Conservation (phyloP, 2,797 vertebrate genomes). For the Chloroceryle inda region DNA sequence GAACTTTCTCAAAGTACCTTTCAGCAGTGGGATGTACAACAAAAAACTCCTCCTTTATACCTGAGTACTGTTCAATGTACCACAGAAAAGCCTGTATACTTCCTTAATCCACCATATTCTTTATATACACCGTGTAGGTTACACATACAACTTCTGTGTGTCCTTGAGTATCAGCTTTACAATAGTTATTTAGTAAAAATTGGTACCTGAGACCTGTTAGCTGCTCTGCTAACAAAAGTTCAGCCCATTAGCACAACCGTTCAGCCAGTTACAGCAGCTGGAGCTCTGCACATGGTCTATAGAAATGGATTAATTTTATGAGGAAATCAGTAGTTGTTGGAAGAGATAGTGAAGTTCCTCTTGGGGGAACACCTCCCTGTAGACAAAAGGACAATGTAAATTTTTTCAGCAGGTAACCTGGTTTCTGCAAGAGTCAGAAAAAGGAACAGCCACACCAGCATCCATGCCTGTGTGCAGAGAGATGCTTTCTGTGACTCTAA, state of each 20-base stretch:
- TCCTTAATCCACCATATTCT: not conserved
- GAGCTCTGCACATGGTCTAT: not conserved
- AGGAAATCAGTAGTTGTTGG: not conserved
- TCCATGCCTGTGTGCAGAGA: not conserved
- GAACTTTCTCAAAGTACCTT: not conserved
- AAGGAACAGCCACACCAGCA: not conserved
- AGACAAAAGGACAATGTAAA: fast-evolving
- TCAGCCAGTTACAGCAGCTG: not conserved
- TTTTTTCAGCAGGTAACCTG: not conserved
- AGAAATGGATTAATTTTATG: not conserved
- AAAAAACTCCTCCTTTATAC: not conserved
- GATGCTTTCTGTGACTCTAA: not conserved
- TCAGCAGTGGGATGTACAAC: not conserved
- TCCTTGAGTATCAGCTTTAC: not conserved
- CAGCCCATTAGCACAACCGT: not conserved
- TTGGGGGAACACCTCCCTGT: not conserved
- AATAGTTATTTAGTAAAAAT: not conserved
- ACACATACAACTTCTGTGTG: not conserved
- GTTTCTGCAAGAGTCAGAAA: not conserved
- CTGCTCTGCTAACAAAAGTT: not conserved
- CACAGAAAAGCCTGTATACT: not conserved
- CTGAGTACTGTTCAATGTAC: not conserved
- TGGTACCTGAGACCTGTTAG: not conserved
- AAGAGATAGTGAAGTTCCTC: not conserved
- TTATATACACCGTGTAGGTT: fast-evolving